These are phyloP conservation scores for Sceloporus tristichus DNA, from an alignment of 2,113 vertebrate genomes.

Conservation along the genomic window DNA sequence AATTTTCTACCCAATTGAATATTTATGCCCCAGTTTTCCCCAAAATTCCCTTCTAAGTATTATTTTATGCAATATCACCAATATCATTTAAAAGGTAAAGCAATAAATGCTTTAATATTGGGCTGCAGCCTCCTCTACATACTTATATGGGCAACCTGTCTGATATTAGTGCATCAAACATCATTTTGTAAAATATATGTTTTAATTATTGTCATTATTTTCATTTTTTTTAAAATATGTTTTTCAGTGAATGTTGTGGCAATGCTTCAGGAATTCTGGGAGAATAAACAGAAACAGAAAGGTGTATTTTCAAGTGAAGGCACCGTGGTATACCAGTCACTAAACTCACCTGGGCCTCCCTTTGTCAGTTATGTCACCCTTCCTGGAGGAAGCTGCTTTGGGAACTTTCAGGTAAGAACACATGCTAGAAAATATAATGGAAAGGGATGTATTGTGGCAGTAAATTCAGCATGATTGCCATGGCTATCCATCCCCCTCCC, in stretches of 20 bases:
- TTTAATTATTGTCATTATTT: conserved; percentile 8
- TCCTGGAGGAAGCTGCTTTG: conserved; percentile 92
- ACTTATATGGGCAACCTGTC: neutral
- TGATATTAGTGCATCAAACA: neutral
- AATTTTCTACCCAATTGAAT: neutral
- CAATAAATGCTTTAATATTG: neutral
- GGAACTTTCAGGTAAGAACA: conserved; percentile 87
- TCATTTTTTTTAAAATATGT: conserved; percentile 29
- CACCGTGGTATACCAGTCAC: conserved; percentile 85
- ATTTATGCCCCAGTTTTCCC: neutral
- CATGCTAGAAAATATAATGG: neutral
- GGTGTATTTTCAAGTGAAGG: conserved; percentile 75
- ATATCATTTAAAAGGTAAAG: neutral
- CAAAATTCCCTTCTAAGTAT: neutral
- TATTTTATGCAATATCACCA: no score
- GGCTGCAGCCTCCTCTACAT: neutral
- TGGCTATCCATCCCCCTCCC: no score
- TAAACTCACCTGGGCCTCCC: conserved; percentile 81
- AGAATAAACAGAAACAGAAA: conserved; percentile 82
- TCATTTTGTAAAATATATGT: neutral
- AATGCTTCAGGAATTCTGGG: conserved; percentile 91
- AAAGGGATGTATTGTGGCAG: neutral
- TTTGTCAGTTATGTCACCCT: conserved; percentile 90
- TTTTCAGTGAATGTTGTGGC: conserved; percentile 88
- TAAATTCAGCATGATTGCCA: neutral